A percentile compares a stretch with the other conserved stretches of the same genome.
Conservation (phyloP, 2,797 vertebrate species). For the Pogonophryne albipinna region DNA sequence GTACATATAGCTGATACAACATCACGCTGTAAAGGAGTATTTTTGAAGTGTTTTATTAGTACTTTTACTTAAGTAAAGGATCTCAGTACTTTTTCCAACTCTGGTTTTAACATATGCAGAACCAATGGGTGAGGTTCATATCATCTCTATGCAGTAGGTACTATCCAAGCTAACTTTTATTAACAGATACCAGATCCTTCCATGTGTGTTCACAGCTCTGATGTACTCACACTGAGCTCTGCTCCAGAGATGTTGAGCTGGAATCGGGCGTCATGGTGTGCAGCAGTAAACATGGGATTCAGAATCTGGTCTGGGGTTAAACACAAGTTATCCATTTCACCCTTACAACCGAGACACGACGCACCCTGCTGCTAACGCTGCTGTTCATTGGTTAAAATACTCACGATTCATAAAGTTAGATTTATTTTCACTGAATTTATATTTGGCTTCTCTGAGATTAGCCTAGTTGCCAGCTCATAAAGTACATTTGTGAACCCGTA, state of each 20-base stretch:
- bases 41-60: too few relatives aligned
- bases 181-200: background rate
- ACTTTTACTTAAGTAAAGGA: too few relatives aligned
- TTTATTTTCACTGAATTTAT: background rate
- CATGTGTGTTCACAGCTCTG: too few relatives aligned
- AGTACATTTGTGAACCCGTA: too few relatives aligned
- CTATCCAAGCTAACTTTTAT: background rate
- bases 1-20: too few relatives aligned
- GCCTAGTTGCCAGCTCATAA: too few relatives aligned
- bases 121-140: background rate
- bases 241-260: constrained; percentile 76
- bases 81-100: too few relatives aligned
- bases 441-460: too few relatives aligned
- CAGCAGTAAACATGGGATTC: constrained; percentile 81
- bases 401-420: background rate
- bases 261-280: constrained; percentile 85
- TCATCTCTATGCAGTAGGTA: background rate
- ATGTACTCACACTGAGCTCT: constrained; percentile 81
- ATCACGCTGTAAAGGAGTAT: too few relatives aligned
- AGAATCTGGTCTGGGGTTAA: constrained; percentile 83
- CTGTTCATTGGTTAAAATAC: background rate
- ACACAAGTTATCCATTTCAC: constrained; percentile 21
- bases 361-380: background rate
- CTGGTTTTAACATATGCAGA: too few relatives aligned
- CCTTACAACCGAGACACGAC: background rate